Evolutionary conservation across 1,140 invertebrate genomes (phyloP).

Genomic region (Diprion similis): DNA sequence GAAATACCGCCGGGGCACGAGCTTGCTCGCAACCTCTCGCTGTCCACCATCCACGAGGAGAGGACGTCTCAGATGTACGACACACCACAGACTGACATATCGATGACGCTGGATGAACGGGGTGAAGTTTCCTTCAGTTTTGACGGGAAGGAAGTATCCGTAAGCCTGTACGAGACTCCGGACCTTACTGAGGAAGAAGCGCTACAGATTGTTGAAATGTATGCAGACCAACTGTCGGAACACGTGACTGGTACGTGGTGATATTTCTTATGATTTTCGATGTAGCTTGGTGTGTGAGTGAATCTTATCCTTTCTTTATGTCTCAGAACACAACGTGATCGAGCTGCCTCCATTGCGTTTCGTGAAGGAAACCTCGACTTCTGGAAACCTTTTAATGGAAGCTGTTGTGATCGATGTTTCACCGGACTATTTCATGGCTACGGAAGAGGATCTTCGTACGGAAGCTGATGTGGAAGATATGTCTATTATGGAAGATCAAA

Average conservation of each 20-base stretch:
- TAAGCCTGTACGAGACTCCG: slow-evolving; percentile 89
- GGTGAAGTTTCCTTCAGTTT: slow-evolving; percentile 89
- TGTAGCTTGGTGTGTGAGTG: background rate
- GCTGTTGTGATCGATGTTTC: slow-evolving; percentile 91
- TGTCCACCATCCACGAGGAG: slow-evolving; percentile 91
- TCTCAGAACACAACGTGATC: slow-evolving; percentile 79
- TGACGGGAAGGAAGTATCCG: slow-evolving; percentile 89
- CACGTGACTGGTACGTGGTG: slow-evolving; percentile 73
- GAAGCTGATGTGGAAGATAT: slow-evolving; percentile 87
- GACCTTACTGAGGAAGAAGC: slow-evolving; percentile 92
- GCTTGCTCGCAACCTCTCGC: slow-evolving; percentile 77
- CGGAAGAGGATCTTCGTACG: slow-evolving; percentile 81
- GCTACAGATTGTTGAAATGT: slow-evolving; percentile 91
- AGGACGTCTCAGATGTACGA: slow-evolving; percentile 87
- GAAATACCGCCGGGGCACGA: slow-evolving; percentile 60
- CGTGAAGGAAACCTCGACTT: slow-evolving; percentile 86
- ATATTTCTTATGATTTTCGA: slow-evolving; percentile 23
- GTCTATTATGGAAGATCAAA: slow-evolving; percentile 75
- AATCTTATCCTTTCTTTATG: background rate
- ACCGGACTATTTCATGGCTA: slow-evolving; percentile 77
- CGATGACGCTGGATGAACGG: slow-evolving; percentile 76
- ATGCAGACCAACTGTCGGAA: slow-evolving; percentile 89
- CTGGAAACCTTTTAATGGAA: slow-evolving; percentile 87
- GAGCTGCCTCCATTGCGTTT: slow-evolving; percentile 89
- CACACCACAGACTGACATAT: slow-evolving; percentile 76